Percentiles rank a stretch among this genome's conserved stretches.
phyloP scores from a whole-genome alignment of 1,140 invertebrate genomes.

The Aphaenogaster rudis region DNA sequence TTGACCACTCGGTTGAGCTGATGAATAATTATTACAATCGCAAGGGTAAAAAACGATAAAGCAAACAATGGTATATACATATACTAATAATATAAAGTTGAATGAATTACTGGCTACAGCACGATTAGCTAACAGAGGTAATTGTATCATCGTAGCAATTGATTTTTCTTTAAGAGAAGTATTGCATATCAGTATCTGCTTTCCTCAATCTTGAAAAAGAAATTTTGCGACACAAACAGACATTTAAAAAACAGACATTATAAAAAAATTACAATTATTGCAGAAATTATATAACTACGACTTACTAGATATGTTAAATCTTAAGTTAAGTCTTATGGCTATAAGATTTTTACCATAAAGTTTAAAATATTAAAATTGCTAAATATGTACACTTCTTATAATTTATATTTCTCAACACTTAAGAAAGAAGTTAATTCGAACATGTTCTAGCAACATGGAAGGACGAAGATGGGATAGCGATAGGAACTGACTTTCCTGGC shows the following conservation, averaged over 20 bases:
- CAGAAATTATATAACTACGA: not conserved
- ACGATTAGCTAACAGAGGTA: not conserved
- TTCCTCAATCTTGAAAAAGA: not conserved
- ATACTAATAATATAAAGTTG: not conserved
- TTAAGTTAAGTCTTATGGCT: not conserved
- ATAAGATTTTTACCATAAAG: not conserved
- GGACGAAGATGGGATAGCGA: conserved; percentile 68
- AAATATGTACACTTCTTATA: not conserved
- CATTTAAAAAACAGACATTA: not conserved
- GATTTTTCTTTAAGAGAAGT: not conserved
- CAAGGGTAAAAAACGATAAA: not conserved
- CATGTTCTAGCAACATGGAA: conserved; percentile 50
- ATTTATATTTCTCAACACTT: not conserved
- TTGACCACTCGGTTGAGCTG: not conserved
- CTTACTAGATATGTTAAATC: not conserved
- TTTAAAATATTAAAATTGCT: not conserved
- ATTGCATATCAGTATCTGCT: not conserved
- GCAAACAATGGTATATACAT: not conserved
- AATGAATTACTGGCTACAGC: not conserved
- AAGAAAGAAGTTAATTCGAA: conserved; percentile 68
- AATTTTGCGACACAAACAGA: not conserved
- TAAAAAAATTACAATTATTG: not conserved
- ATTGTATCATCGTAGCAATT: not conserved
- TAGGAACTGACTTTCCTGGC: conserved; percentile 72
- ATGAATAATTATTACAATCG: not conserved